These are phyloP conservation scores for Mobula birostris DNA, from an alignment of 2,113 vertebrate genomes.

Conservation along the genomic window DNA sequence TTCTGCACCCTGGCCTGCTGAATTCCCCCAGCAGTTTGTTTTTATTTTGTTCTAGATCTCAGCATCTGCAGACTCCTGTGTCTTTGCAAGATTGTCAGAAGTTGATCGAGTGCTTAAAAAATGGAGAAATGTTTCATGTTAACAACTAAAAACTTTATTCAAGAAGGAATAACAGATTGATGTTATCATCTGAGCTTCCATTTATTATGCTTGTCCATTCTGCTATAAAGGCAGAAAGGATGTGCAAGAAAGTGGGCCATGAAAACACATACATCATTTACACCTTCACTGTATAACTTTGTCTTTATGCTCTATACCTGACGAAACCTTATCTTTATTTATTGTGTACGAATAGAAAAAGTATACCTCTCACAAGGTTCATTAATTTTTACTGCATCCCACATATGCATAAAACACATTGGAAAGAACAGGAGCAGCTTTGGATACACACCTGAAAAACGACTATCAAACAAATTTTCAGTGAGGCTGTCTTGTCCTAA, in stretches of 20 bases:
- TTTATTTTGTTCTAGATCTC: too few relatives aligned
- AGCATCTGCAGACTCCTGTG: too few relatives aligned
- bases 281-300: neutral
- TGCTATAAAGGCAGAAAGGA: neutral
- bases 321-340: neutral
- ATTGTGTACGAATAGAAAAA: neutral
- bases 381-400: neutral
- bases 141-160: neutral
- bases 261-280: neutral
- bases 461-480: neutral
- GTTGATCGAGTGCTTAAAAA: neutral
- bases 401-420: neutral
- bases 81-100: neutral
- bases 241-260: neutral
- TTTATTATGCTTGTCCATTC: slow-evolving; percentile 1
- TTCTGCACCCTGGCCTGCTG: too few relatives aligned
- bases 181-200: neutral
- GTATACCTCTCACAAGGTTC: neutral
- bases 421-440: neutral
- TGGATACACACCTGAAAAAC: slow-evolving; percentile 2
- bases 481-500: neutral
- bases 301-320: too few relatives aligned
- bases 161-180: slow-evolving; percentile 2
- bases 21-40: too few relatives aligned
- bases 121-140: neutral